Evolutionary conservation across 2,888 invertebrate genomes (phyloP).

Genomic region (Acholoe squamosa): DNA sequence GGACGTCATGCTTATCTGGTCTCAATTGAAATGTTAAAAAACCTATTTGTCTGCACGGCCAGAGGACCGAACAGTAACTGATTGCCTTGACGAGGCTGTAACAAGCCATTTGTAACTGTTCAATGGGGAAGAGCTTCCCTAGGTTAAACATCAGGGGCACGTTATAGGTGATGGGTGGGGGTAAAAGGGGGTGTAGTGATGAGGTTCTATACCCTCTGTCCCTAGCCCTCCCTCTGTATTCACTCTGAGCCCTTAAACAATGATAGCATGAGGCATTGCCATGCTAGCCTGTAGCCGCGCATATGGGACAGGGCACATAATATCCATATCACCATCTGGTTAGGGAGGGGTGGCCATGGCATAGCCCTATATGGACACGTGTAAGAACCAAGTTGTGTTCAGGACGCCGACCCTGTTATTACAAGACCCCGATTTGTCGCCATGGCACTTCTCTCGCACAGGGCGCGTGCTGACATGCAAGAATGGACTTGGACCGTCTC

Average conservation of each 20-base stretch:
- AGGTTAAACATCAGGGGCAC: neutral
- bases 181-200: neutral
- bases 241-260: neutral
- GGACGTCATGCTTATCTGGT: neutral
- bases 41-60: neutral
- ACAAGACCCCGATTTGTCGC: neutral
- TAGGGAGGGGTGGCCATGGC: neutral
- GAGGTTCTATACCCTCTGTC: neutral
- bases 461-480: conserved; percentile 4
- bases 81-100: conserved; percentile 4
- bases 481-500: neutral
- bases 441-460: neutral
- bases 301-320: neutral
- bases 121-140: neutral
- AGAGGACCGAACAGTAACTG: neutral
- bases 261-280: neutral
- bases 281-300: neutral
- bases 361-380: neutral
- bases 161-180: no score
- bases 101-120: neutral
- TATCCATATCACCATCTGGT: conserved; percentile 41
- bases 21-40: neutral
- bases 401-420: neutral
- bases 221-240: neutral
- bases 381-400: neutral